These are phyloP conservation scores for Trichosurus vulpecula DNA, from an alignment of 2,797 vertebrate species.

Conservation along the genomic window DNA sequence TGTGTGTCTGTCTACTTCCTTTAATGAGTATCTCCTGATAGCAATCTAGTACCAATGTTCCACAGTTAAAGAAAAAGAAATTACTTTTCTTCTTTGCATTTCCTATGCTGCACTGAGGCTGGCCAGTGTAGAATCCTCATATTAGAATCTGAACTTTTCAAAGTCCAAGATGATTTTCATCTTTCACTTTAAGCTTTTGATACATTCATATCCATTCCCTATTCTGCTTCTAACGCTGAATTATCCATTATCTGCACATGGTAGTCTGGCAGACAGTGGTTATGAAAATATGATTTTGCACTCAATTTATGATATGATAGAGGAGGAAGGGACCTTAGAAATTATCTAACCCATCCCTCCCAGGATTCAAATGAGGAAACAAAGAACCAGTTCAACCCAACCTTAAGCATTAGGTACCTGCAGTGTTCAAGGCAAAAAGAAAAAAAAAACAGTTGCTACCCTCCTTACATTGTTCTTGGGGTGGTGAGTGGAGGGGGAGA, in stretches of 20 bases:
- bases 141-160: neutral
- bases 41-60: constrained; percentile 72
- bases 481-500: neutral
- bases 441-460: neutral
- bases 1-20: constrained; percentile 21
- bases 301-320: neutral
- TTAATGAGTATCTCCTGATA: constrained; percentile 75
- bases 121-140: neutral
- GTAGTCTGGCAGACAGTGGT: neutral
- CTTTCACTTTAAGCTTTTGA: constrained; percentile 15
- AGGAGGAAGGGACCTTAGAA: neutral
- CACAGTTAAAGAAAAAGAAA: constrained; percentile 45
- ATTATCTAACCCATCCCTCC: neutral
- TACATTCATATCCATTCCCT: neutral
- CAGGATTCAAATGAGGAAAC: neutral
- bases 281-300: neutral
- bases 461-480: neutral
- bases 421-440: neutral
- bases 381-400: neutral
- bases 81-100: constrained; percentile 55
- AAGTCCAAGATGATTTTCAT: neutral
- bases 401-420: neutral
- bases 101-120: constrained; percentile 42
- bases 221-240: constrained; percentile 4
- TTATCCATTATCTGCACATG: neutral